A percentile compares a stretch with the other conserved stretches of the same genome.
phyloP scores from a whole-genome alignment of 2,113 vertebrate species.

The Neopipo cinnamomea region DNA sequence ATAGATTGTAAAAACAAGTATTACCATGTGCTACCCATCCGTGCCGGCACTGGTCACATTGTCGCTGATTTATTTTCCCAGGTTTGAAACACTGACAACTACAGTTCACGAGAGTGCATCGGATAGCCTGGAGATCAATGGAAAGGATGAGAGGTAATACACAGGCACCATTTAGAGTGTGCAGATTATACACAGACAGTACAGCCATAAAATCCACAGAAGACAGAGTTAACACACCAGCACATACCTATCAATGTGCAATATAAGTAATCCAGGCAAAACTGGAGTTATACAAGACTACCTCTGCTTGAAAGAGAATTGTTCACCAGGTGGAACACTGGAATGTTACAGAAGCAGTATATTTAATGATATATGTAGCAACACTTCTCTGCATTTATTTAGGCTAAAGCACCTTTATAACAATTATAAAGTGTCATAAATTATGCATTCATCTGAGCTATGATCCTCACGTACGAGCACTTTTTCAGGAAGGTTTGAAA shows the following conservation, averaged over 20 bases:
- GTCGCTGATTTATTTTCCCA: constrained; percentile 91
- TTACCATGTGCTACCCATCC: constrained; percentile 99
- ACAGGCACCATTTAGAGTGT: not conserved
- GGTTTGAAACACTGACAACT: constrained; percentile 93
- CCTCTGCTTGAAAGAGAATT: not conserved
- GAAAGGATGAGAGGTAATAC: not conserved
- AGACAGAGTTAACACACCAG: not conserved
- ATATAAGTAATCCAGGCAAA: not conserved
- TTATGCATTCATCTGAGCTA: not conserved
- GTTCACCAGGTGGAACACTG: not conserved
- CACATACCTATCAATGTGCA: not conserved
- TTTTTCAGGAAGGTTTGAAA: not conserved
- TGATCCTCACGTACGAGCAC: not conserved
- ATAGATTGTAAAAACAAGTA: not conserved
- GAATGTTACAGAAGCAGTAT: not conserved
- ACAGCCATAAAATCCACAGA: not conserved
- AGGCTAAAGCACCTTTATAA: not conserved
- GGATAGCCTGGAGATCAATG: constrained; percentile 83
- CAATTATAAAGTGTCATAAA: not conserved
- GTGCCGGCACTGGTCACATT: constrained; percentile 94
- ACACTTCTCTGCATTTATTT: not conserved
- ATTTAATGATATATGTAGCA: not conserved
- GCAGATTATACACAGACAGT: not conserved
- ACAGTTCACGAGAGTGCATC: constrained; percentile 93
- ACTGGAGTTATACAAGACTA: not conserved